These are phyloP conservation scores for Turritopsis dohrnii DNA, from an alignment of 30 jellyfish, hydroid and myxozoan genomes.

Conservation along the genomic window DNA sequence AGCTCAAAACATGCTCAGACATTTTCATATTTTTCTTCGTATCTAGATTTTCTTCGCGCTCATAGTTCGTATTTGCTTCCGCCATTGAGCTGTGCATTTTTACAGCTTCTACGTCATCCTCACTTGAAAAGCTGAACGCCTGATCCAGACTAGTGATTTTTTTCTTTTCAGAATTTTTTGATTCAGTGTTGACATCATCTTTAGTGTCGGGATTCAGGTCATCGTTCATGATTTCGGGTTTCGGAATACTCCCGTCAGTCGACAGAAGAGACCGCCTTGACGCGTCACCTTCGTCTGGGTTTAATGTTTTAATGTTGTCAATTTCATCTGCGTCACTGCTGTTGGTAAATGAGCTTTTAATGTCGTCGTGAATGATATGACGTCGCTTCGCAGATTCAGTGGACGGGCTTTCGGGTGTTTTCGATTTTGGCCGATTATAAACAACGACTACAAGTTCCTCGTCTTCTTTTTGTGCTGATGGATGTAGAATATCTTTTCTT, in stretches of 20 bases:
- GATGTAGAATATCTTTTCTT: not conserved
- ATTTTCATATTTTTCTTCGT: not conserved
- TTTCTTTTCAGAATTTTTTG: not conserved
- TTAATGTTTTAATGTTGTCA: not conserved
- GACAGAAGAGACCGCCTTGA: not conserved
- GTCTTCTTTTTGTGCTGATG: not conserved
- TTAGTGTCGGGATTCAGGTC: not conserved
- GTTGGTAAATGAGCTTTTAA: not conserved
- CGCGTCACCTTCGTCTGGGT: not conserved
- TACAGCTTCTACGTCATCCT: constrained; percentile 12
- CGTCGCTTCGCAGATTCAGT: constrained; percentile 1
- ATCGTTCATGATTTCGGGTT: not conserved
- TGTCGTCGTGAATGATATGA: not conserved
- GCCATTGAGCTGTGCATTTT: constrained; percentile 1
- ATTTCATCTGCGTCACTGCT: not conserved
- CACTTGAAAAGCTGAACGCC: not conserved
- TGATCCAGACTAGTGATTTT: not conserved
- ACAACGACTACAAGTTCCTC: constrained; percentile 7
- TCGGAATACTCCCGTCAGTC: not conserved
- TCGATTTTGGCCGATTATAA: not conserved
- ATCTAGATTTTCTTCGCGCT: not conserved
- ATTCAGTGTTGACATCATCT: not conserved
- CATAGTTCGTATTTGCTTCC: not conserved
- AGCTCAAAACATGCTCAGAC: not conserved
- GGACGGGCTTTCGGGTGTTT: not conserved